These are phyloP conservation scores for Xiphias gladius DNA, from an alignment of 2,113 vertebrate species.

Conservation along the genomic window DNA sequence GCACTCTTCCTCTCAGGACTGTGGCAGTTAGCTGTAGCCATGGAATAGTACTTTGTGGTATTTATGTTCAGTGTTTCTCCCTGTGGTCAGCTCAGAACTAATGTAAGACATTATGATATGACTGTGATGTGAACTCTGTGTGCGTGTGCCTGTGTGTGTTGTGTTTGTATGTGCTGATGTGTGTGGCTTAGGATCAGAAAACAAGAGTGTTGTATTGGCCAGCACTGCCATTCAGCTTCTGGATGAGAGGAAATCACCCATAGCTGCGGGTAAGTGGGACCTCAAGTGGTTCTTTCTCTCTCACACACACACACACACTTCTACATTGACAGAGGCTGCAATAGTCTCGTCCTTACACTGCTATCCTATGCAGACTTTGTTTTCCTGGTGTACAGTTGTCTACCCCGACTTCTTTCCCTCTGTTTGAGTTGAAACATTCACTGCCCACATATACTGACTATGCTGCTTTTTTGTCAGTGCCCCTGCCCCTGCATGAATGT, in stretches of 20 bases:
- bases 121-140: slow-evolving; percentile 48
- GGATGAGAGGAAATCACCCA: slow-evolving; percentile 97
- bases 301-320: slow-evolving; percentile 28
- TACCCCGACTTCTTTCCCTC: slow-evolving; percentile 3
- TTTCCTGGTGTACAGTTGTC: slow-evolving; percentile 31
- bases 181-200: slow-evolving; percentile 86
- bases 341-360: slow-evolving; percentile 16
- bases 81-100: slow-evolving; percentile 53
- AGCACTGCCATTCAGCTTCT: slow-evolving; percentile 96
- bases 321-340: slow-evolving; percentile 10
- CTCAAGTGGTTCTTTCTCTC: slow-evolving; percentile 43
- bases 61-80: slow-evolving; percentile 48
- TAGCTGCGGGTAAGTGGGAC: slow-evolving; percentile 92
- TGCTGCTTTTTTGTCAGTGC: slow-evolving; percentile 8
- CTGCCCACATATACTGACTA: slow-evolving; percentile 35
- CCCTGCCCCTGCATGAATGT: slow-evolving; percentile 12
- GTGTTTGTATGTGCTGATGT: slow-evolving; percentile 34
- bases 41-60: slow-evolving; percentile 53
- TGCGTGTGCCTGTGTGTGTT: slow-evolving; percentile 20
- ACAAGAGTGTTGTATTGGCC: slow-evolving; percentile 96
- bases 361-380: slow-evolving; percentile 29
- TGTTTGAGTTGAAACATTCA: slow-evolving; percentile 42
- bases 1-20: slow-evolving; percentile 60
- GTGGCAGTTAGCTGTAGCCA: slow-evolving; percentile 49
- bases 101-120: slow-evolving; percentile 47